Base-by-base conservation (phyloP, 2,888 invertebrate genomes). In the Diachrysia chrysitis region DNA sequence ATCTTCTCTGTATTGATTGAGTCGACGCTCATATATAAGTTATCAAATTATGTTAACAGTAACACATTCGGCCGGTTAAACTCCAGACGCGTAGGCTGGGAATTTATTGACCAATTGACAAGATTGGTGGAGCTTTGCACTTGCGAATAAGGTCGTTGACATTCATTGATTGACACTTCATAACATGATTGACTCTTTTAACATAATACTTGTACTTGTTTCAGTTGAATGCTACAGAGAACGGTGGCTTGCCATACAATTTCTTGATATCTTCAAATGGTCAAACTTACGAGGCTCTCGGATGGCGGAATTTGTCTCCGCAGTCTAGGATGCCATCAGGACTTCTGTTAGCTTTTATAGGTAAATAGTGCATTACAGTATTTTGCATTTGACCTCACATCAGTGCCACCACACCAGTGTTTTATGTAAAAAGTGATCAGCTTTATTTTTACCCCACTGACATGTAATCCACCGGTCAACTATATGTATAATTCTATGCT, bases 261-360 rank as follows among this genome's bases (percentile, higher is more conserved):
- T 96, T 96, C 69, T 79, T 96, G 58, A 87, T 96, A 59, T 93
- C 95, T 0, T 89, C 95, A 0, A 90, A 94, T 72, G 95, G 96
- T 0, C 88, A 92, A 76, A 90, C 90, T 0, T 96, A 93, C 68
- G 95, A 95, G 77, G 92, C 85, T 2, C 88, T 95, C 0, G 96
- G 96, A 0, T 96, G 96, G 95, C 82, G 86, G 1, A 82, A 85
- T 67, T 85, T 83, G 17, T 92, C 93, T 37, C 84, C 88, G 3
- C 78, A 90, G 53, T 83, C 83, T 17, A 81, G 82, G 53, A 62
- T 80, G 0, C 62, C 72, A 0, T 60, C 88, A 17, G 84, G 91
- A 9, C 73, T 95, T 56, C 89, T 94, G 14, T 80, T 95, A 71
- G 95, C 90, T 19, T 90, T 95, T 75, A 93, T 95, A 69, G 95